A percentile compares a stretch with the other conserved stretches of the same genome.
Evolutionary conservation across 2,113 vertebrate genomes (phyloP).

Genomic region (Corythaixoides concolor): DNA sequence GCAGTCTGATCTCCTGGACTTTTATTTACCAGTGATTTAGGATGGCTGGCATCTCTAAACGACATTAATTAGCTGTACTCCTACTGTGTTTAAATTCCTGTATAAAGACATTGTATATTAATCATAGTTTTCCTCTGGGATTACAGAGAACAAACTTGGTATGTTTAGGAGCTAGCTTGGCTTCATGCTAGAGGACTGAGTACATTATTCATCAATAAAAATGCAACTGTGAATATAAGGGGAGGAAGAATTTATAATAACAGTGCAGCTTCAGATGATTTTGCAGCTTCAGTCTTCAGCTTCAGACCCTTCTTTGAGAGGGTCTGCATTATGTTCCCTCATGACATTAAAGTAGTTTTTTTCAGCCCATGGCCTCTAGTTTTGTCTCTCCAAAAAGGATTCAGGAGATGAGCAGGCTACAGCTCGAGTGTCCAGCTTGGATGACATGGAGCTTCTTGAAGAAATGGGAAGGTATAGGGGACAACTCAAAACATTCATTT

Average conservation of each 20-base stretch:
- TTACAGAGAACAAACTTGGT: not conserved
- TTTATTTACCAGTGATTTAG: constrained; percentile 13
- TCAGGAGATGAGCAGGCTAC: not conserved
- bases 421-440: not conserved
- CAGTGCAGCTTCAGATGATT: not conserved
- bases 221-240: not conserved
- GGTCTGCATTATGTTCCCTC: not conserved
- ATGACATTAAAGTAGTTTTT: not conserved
- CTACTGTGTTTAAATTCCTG: not conserved
- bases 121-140: not conserved
- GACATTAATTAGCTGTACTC: not conserved
- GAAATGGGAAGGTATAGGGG: not conserved
- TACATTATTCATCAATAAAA: not conserved
- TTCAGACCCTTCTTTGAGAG: not conserved
- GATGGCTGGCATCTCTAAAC: not conserved
- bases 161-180: not conserved
- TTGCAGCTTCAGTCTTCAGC: not conserved
- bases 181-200: not conserved
- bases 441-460: not conserved
- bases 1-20: not conserved
- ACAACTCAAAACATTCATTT: not conserved
- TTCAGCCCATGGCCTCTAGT: not conserved
- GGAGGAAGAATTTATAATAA: constrained; percentile 6
- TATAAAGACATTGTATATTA: not conserved
- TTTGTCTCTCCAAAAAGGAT: not conserved